A percentile compares a stretch with the other conserved stretches of the same genome.
Evolutionary conservation across 2,113 vertebrate species (phyloP).

Genomic region (Macaca nemestrina): DNA sequence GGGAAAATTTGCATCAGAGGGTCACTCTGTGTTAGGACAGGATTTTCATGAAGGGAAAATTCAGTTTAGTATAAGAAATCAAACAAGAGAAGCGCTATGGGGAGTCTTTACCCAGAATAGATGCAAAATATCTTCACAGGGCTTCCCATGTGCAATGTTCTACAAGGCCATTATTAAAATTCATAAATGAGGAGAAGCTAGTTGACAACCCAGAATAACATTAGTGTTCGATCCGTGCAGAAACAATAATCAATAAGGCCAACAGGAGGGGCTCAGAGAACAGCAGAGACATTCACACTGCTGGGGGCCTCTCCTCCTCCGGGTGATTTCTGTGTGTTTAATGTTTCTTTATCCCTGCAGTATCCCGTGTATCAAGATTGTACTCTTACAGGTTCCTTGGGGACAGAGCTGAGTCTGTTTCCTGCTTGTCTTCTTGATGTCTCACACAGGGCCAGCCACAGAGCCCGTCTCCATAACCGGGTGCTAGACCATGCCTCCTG

Average conservation of each 20-base stretch:
- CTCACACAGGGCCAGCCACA: background rate
- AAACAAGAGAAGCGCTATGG: background rate
- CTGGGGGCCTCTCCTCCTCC: background rate
- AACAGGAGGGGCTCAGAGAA: background rate
- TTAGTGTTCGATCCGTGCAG: background rate
- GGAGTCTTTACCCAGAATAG: background rate
- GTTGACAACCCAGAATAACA: background rate
- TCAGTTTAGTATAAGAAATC: background rate
- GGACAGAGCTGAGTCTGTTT: background rate
- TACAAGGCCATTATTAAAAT: slow-evolving; percentile 31
- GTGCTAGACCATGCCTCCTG: background rate
- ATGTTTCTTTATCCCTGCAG: background rate
- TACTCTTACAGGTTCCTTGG: background rate
- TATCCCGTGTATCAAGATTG: background rate
- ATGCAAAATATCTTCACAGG: background rate
- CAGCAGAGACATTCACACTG: background rate
- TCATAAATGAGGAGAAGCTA: slow-evolving; percentile 22
- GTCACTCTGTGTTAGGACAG: background rate
- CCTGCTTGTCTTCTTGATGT: background rate
- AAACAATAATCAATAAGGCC: background rate
- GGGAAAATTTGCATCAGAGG: background rate
- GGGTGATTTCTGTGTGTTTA: background rate
- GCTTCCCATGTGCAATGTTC: background rate
- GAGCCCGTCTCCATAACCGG: background rate
- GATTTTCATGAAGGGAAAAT: slow-evolving; percentile 4